These are phyloP conservation scores for Microctenopoma stevenorrisi DNA, from an alignment of 2,797 vertebrate species.

Conservation along the genomic window DNA sequence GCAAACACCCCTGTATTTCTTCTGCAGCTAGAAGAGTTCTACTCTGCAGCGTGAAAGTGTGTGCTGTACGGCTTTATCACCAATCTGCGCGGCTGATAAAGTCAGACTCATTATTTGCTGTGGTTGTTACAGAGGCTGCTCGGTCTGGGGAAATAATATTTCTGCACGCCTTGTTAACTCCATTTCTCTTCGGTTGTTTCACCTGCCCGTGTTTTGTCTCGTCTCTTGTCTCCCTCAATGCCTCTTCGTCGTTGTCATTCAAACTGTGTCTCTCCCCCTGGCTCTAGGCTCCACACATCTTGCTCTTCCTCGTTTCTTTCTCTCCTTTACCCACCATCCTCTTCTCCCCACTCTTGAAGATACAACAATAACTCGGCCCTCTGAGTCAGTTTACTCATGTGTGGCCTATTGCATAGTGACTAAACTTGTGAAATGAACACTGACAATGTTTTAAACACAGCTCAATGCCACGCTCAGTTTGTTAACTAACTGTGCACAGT, in stretches of 20 bases:
- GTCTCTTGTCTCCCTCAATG: conserved; percentile 7
- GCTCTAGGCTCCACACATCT: conserved; percentile 22
- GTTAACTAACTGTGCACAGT: conserved; percentile 21
- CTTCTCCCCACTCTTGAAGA: not conserved
- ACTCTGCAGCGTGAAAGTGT: conserved; percentile 24
- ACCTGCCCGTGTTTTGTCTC: conserved; percentile 17
- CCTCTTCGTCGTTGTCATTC: conserved; percentile 34
- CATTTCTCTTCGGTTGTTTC: conserved; percentile 29
- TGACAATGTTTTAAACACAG: conserved; percentile 55
- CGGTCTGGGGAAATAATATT: conserved; percentile 58
- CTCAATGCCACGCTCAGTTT: conserved; percentile 49
- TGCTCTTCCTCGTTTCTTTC: conserved; percentile 22
- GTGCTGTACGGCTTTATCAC: conserved; percentile 26
- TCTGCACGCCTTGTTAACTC: conserved; percentile 55
- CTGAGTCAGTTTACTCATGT: conserved; percentile 49
- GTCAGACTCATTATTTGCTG: conserved; percentile 56
- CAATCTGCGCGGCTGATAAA: conserved; percentile 58
- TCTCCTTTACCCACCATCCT: not conserved
- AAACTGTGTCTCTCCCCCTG: conserved; percentile 12
- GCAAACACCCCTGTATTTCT: conserved; percentile 2
- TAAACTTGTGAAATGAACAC: conserved; percentile 53
- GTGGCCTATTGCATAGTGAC: conserved; percentile 37
- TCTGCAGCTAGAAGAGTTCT: conserved; percentile 25
- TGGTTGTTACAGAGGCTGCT: conserved; percentile 46
- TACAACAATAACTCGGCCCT: conserved; percentile 7